Evolutionary conservation across 2,888 invertebrate species (phyloP).

Genomic region (Deilephila porcellus): DNA sequence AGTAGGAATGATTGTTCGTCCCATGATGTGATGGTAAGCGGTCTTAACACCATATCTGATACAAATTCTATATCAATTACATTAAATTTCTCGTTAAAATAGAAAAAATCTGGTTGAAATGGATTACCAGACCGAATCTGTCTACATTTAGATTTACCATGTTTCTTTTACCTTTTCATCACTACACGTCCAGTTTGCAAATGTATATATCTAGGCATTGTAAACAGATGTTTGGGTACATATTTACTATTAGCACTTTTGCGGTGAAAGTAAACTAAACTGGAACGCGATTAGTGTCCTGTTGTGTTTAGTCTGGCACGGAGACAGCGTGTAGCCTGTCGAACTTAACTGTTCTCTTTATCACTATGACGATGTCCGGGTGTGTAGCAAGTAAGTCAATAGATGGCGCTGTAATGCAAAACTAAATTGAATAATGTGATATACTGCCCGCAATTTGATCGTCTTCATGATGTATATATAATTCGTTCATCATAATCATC

Average conservation of each 20-base stretch:
- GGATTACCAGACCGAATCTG: too few species aligned
- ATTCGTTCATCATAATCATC: too few species aligned
- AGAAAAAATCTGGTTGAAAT: too few species aligned
- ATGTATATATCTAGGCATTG: background rate
- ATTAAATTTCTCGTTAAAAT: too few species aligned
- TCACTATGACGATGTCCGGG: background rate
- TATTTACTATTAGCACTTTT: conserved; percentile 18
- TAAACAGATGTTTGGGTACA: conserved; percentile 11
- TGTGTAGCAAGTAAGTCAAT: background rate
- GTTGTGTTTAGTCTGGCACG: background rate
- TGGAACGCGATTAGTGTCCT: conserved; percentile 8
- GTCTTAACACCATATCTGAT: too few species aligned
- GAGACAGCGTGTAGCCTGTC: background rate
- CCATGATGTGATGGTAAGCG: too few species aligned
- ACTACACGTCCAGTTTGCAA: background rate
- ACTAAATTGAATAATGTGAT: background rate
- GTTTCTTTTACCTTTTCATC: too few species aligned
- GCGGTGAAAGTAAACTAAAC: conserved; percentile 22
- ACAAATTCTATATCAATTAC: too few species aligned
- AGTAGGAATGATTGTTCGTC: too few species aligned
- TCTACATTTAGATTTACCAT: too few species aligned
- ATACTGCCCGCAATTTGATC: background rate
- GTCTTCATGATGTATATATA: too few species aligned
- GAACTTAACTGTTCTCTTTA: background rate
- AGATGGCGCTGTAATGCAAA: conserved; percentile 1